Conservation (phyloP, 2,888 invertebrate genomes). For the Camponotus fellah region DNA sequence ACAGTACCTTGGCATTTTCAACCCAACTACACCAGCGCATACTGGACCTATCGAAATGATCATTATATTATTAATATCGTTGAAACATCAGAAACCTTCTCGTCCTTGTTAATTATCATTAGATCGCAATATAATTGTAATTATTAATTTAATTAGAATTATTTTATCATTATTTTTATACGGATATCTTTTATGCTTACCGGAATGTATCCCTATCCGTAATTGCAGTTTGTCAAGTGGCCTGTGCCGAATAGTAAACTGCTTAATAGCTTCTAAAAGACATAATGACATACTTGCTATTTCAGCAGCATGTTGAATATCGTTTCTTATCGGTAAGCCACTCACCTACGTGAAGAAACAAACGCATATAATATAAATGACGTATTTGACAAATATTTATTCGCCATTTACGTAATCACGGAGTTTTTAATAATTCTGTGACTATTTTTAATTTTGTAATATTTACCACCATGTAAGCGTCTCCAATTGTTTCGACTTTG, state of each 20-base stretch:
- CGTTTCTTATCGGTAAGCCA: conserved; percentile 96
- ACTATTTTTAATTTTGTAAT: background rate
- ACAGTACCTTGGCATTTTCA: conserved; percentile 97
- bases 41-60: conserved; percentile 90
- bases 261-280: conserved; percentile 93
- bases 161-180: background rate
- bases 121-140: background rate
- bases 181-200: conserved; percentile 81
- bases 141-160: background rate
- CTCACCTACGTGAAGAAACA: conserved; percentile 88
- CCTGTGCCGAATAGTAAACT: conserved; percentile 95
- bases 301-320: conserved; percentile 96
- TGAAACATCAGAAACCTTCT: background rate
- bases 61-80: background rate
- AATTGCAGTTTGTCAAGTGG: conserved; percentile 94
- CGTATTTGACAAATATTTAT: background rate
- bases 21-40: conserved; percentile 96
- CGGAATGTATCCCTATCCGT: conserved; percentile 96
- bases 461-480: conserved; percentile 96
- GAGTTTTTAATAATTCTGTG: background rate
- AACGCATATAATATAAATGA: background rate
- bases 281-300: conserved; percentile 97
- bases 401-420: background rate
- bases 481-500: conserved; percentile 97
- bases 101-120: background rate